These are phyloP conservation scores for Hyperoplus immaculatus DNA, from an alignment of 2,797 vertebrate species.

Conservation along the genomic window DNA sequence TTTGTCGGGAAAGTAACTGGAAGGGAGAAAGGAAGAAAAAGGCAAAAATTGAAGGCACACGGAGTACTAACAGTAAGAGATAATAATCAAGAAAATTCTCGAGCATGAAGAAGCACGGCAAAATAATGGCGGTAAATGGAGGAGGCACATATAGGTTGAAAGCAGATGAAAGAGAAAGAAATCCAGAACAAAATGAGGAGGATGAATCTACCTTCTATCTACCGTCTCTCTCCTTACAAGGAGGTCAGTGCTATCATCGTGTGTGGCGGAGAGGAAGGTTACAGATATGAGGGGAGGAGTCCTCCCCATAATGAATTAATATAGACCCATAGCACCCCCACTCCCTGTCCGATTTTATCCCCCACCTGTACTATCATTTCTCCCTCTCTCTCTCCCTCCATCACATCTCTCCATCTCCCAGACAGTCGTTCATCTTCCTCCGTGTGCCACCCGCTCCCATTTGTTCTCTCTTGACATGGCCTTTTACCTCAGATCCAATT, in stretches of 20 bases:
- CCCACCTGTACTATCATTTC: slow-evolving; percentile 35
- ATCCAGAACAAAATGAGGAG: background rate
- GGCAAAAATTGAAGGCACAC: background rate
- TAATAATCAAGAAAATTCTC: background rate
- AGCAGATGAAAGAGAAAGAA: slow-evolving; percentile 14
- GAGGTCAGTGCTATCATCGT: slow-evolving; percentile 63
- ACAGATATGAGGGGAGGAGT: slow-evolving; percentile 47
- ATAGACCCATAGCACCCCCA: slow-evolving; percentile 42
- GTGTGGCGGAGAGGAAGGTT: slow-evolving; percentile 39
- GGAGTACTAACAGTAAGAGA: background rate
- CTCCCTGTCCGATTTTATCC: slow-evolving; percentile 2
- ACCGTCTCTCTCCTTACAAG: slow-evolving; percentile 15
- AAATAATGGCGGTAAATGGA: slow-evolving; percentile 31
- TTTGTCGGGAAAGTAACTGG: background rate
- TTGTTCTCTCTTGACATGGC: slow-evolving; percentile 82
- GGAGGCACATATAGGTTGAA: background rate
- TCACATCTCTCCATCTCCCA: slow-evolving; percentile 75
- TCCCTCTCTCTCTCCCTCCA: slow-evolving; percentile 35
- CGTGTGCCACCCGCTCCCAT: slow-evolving; percentile 68
- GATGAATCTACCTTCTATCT: slow-evolving; percentile 3
- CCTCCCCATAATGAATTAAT: slow-evolving; percentile 65
- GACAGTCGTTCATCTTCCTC: slow-evolving; percentile 81
- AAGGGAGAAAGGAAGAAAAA: background rate
- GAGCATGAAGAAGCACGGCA: background rate
- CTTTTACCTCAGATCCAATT: slow-evolving; percentile 85